Percentiles rank a stretch among this genome's conserved stretches.
Evolutionary conservation across 2,113 vertebrate genomes (phyloP).

Genomic region (Lepidothrix coronata): DNA sequence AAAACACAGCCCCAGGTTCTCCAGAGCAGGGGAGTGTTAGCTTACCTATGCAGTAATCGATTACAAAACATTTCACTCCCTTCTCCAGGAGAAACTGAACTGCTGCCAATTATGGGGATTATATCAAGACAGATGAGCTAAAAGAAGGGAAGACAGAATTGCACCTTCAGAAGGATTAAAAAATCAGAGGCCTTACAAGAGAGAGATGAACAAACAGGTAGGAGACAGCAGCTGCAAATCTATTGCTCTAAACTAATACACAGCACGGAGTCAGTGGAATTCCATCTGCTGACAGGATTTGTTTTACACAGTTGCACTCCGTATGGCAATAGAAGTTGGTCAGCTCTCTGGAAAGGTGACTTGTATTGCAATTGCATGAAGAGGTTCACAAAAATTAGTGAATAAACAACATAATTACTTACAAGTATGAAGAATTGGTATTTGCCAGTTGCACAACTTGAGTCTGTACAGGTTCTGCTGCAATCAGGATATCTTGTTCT

Average conservation of each 20-base stretch:
- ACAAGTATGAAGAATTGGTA: constrained; percentile 84
- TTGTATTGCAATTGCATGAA: neutral
- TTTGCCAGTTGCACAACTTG: constrained; percentile 85
- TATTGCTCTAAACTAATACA: neutral
- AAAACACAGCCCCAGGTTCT: constrained; percentile 9
- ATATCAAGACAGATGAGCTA: neutral
- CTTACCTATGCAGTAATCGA: neutral
- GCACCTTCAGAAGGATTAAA: neutral
- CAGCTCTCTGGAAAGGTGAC: neutral
- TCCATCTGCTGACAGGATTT: neutral
- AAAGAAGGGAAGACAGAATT: neutral
- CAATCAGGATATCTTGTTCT: constrained; percentile 91
- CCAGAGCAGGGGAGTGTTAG: neutral
- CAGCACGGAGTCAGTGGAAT: neutral
- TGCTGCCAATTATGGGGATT: neutral
- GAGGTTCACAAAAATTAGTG: neutral
- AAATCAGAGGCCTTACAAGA: neutral
- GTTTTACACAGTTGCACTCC: neutral
- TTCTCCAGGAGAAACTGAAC: neutral
- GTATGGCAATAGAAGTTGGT: neutral
- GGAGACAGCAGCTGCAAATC: neutral
- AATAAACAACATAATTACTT: constrained; percentile 56
- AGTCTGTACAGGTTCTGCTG: constrained; percentile 82
- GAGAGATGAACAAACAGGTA: neutral
- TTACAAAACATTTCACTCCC: constrained; percentile 14